Evolutionary conservation across 2,888 invertebrate species (phyloP), one percentile per base, ranked within the genome.

Genomic region (Torymus tubicola): DNA sequence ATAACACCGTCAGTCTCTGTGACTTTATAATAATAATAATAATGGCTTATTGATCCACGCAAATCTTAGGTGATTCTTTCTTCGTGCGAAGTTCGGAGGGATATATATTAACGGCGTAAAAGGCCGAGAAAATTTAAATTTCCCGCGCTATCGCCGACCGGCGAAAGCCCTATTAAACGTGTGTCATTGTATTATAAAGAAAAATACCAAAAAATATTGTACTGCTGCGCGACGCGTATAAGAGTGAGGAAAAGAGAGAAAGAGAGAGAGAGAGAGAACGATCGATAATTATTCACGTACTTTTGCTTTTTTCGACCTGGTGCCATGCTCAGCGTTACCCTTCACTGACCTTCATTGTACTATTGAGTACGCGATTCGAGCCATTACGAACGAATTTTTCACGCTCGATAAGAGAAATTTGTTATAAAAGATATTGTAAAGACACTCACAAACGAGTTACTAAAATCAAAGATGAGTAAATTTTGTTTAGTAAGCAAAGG

Each of bases 131-230:
- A 64, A 74, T 60, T 61, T 55, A 55, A 77, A 57, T 77, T 55
- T 63, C 63, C 55, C 63, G 53, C 55, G 50, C n/a, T 53, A 50
- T 21, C 70, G 52, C 55, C 53, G 78, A 57, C 10, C 65, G 65
- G 50, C 52, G 57, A 21, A 61, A 73, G 61, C 63, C 18, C 74
- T 81, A 72, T 60, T 78, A 78, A 74, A 75, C 74, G 78, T 78
- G 78, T 81, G 81, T 81, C 76, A 71, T 53, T 81, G 81, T 81
- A 81, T 81, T 64, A 78, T 81, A 81, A 78, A 70, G 52, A 73
- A 69, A 80, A 74, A 78, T 81, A 81, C 78, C 74, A 81, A 81
- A 80, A 80, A 74, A 78, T 74, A 75, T 67, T 70, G 78, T 81
- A 81, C 78, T 67, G 78, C 78, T 73, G 69, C 73, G 77, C 64